These are phyloP conservation scores for Zosterops borbonicus DNA, from an alignment of 2,113 vertebrate genomes.

Conservation along the genomic window DNA sequence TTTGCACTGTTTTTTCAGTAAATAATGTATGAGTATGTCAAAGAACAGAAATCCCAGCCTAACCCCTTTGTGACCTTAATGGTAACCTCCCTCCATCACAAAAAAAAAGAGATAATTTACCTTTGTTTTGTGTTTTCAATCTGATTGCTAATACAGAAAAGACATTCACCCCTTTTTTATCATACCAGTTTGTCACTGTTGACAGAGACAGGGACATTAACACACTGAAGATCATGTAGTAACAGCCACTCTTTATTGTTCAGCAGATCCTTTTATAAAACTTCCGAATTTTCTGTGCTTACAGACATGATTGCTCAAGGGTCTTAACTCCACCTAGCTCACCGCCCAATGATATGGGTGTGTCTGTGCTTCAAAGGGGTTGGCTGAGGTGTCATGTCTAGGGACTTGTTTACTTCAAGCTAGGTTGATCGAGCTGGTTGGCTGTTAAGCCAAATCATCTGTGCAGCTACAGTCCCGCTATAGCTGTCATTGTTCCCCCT, in stretches of 20 bases:
- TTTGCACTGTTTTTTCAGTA: not conserved
- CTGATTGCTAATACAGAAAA: not conserved
- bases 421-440: not conserved
- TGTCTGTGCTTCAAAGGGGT: not conserved
- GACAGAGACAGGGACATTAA: not conserved
- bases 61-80: not conserved
- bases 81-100: not conserved
- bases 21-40: accelerated
- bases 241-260: not conserved
- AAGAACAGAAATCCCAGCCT: not conserved
- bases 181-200: not conserved
- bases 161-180: not conserved
- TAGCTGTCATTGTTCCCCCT: not conserved
- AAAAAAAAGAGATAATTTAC: not conserved
- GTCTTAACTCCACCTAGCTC: not conserved
- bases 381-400: not conserved
- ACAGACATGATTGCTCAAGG: not conserved
- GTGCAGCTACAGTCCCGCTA: not conserved
- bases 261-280: not conserved
- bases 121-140: not conserved
- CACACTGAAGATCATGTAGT: not conserved
- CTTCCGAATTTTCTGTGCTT: not conserved
- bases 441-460: not conserved
- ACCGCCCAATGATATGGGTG: not conserved
- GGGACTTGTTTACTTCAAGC: not conserved